Percentiles rank a stretch among this genome's conserved stretches.
Evolutionary conservation across 2,797 vertebrate species (phyloP).

Genomic region (Hylomyscus alleni): DNA sequence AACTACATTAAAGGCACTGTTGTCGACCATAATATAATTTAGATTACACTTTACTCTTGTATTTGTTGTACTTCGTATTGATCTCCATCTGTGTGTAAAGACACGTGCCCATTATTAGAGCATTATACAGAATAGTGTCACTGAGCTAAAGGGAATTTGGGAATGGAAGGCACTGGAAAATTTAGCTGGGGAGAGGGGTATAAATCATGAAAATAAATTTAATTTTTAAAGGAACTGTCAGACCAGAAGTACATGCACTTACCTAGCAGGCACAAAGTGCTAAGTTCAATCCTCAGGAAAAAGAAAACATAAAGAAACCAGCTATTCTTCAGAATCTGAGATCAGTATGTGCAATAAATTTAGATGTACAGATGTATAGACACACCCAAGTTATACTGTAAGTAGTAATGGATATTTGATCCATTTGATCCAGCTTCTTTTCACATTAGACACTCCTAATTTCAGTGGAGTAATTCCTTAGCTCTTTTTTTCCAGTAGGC

Average conservation of each 20-base stretch:
- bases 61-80: not conserved
- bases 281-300: not conserved
- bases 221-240: not conserved
- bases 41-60: not conserved
- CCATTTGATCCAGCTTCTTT: slow-evolving; percentile 31
- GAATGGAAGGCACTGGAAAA: not conserved
- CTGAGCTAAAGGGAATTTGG: not conserved
- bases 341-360: not conserved
- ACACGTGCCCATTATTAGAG: not conserved
- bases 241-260: not conserved
- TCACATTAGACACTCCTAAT: slow-evolving; percentile 15
- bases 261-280: not conserved
- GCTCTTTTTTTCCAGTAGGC: not conserved
- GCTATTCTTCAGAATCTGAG: slow-evolving; percentile 21
- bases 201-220: not conserved
- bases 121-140: not conserved
- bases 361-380: not conserved
- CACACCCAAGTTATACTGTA: slow-evolving; percentile 6
- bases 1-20: not conserved
- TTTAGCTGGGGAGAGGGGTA: not conserved
- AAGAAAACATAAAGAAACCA: not conserved
- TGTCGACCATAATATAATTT: not conserved
- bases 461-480: slow-evolving; percentile 27
- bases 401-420: not conserved
- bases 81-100: not conserved